Percentiles rank a stretch among this genome's conserved stretches.
Evolutionary conservation across 1,140 invertebrate genomes (phyloP).

Genomic region (Orius insidiosus): DNA sequence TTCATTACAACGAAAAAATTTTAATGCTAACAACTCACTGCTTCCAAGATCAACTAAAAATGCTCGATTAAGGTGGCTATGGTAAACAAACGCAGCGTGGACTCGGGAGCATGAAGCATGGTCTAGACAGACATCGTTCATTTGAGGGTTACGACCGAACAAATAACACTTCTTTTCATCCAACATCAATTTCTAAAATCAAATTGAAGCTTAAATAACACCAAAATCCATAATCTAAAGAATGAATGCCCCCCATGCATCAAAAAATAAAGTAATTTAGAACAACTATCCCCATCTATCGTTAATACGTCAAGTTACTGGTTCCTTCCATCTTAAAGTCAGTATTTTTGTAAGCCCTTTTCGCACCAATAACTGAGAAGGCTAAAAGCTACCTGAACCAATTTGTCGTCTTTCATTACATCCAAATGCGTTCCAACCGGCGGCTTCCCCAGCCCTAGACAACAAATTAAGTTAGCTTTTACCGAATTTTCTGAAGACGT

Average conservation of each 20-base stretch:
- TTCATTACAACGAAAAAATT: constrained; percentile 6
- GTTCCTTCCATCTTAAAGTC: too few relatives aligned
- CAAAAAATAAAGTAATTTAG: neutral
- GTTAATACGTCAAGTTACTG: too few relatives aligned
- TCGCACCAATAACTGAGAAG: too few relatives aligned
- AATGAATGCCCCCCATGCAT: too few relatives aligned
- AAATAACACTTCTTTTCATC: constrained; percentile 94
- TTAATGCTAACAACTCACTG: constrained; percentile 58
- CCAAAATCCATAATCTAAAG: neutral
- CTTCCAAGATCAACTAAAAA: constrained; percentile 96
- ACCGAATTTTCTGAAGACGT: neutral
- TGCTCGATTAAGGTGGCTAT: constrained; percentile 84
- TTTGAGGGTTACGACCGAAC: constrained; percentile 91
- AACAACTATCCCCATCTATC: too few relatives aligned
- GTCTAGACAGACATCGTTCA: constrained; percentile 97
- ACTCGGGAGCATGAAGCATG: constrained; percentile 96
- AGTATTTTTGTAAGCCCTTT: too few relatives aligned
- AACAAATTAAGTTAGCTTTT: too few relatives aligned
- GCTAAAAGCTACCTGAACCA: constrained; percentile 50
- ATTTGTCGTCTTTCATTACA: constrained; percentile 89
- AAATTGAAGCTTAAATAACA: constrained; percentile 5
- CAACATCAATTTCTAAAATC: constrained; percentile 1
- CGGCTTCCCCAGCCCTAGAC: constrained; percentile 90
- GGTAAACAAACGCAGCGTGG: constrained; percentile 91
- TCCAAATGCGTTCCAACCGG: constrained; percentile 92